Percentiles rank a stretch among this genome's conserved stretches.
Conservation (phyloP, 2,113 vertebrate genomes). For the Oceanodroma tethys region DNA sequence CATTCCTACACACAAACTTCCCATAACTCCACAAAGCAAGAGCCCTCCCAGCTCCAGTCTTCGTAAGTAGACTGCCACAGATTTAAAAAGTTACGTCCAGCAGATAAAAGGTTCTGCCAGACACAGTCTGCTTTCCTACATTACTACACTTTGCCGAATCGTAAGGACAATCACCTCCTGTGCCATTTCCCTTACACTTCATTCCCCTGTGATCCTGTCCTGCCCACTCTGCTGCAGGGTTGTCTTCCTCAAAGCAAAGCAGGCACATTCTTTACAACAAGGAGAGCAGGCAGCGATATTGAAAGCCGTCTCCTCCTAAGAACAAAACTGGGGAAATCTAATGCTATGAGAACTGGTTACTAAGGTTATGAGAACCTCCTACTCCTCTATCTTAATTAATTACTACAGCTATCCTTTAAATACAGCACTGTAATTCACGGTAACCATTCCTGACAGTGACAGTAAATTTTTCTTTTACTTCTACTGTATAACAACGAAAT, state of each 20-base stretch:
- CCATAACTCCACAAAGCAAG: background rate
- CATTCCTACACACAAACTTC: background rate
- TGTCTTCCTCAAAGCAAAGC: background rate
- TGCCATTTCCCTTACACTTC: background rate
- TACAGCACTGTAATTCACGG: background rate
- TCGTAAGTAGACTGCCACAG: background rate
- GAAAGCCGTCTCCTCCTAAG: background rate
- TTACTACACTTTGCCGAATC: background rate
- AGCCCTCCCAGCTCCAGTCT: background rate
- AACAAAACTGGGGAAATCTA: background rate
- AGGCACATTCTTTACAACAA: background rate
- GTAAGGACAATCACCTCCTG: background rate
- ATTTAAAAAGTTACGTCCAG: background rate
- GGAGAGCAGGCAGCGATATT: background rate
- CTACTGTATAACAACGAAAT: background rate
- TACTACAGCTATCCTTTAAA: background rate
- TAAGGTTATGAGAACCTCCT: background rate
- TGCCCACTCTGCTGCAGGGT: background rate
- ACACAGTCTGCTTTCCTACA: background rate
- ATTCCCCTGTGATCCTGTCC: background rate
- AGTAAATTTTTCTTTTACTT: background rate
- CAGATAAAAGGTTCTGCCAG: background rate
- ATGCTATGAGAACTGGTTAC: background rate
- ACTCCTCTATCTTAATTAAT: background rate
- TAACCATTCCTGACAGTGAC: background rate